Conservation (phyloP, 2,888 invertebrate genomes). For the Andrena minutula region DNA sequence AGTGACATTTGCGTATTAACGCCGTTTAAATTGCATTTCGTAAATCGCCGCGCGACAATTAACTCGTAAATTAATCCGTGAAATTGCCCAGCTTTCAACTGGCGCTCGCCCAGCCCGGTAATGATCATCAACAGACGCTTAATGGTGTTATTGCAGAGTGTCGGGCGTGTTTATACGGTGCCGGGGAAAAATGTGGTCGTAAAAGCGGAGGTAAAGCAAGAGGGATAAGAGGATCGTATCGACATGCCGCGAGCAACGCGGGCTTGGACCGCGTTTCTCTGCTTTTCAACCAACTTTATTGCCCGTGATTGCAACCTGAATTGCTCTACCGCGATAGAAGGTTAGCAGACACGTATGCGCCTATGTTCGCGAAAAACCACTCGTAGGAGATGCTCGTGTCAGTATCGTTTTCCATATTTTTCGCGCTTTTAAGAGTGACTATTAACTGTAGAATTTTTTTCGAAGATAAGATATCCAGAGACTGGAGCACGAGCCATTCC, state of each 20-base stretch:
- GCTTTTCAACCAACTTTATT: conserved; percentile 41
- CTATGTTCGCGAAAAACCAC: neutral
- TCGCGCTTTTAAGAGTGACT: too few relatives aligned
- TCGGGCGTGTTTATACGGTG: conserved; percentile 34
- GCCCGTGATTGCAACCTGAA: conserved; percentile 44
- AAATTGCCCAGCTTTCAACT: conserved; percentile 26
- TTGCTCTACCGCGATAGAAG: conserved; percentile 29
- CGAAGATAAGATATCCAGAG: neutral
- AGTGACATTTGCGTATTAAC: conserved; percentile 36
- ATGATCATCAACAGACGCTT: conserved; percentile 46
- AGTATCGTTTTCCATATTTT: neutral
- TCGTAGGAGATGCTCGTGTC: neutral
- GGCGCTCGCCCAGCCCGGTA: conserved; percentile 15
- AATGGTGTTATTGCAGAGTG: conserved; percentile 36
- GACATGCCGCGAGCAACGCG: conserved; percentile 39
- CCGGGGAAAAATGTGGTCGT: conserved; percentile 21
- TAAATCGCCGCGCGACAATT: conserved; percentile 40
- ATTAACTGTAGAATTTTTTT: too few relatives aligned
- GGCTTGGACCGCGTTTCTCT: conserved; percentile 32
- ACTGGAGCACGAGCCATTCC: too few relatives aligned
- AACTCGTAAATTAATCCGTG: conserved; percentile 51
- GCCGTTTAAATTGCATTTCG: conserved; percentile 23
- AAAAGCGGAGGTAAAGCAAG: conserved; percentile 37
- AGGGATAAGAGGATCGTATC: conserved; percentile 51
- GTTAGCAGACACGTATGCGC: neutral